These are phyloP conservation scores for Balaeniceps rex DNA, from an alignment of 2,113 vertebrate species.

Conservation along the genomic window DNA sequence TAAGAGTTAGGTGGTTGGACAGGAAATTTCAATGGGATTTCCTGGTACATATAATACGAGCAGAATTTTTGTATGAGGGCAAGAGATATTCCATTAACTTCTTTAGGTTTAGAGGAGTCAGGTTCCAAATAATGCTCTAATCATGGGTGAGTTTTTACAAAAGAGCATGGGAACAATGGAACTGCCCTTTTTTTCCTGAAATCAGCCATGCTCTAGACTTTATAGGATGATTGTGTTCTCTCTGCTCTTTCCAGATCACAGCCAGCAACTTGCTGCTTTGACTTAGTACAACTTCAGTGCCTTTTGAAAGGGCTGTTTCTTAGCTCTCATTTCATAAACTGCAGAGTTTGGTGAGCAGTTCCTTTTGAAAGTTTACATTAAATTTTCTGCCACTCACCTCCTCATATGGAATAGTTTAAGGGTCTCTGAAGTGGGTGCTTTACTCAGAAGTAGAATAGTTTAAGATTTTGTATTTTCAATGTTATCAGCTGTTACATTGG, in stretches of 20 bases:
- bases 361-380: slow-evolving; percentile 69
- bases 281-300: not conserved
- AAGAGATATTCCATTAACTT: not conserved
- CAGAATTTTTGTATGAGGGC: not conserved
- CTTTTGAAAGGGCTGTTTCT: slow-evolving; percentile 6
- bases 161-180: not conserved
- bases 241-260: not conserved
- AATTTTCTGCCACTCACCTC: slow-evolving; percentile 61
- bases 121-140: not conserved
- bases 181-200: not conserved
- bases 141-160: not conserved
- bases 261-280: not conserved
- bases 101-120: not conserved
- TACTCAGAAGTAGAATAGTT: slow-evolving; percentile 54
- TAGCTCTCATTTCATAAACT: slow-evolving; percentile 48
- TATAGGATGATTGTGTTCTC: not conserved
- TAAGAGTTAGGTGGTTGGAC: not conserved
- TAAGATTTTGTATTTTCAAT: slow-evolving; percentile 51
- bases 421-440: slow-evolving; percentile 34
- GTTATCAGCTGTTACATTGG: slow-evolving; percentile 28
- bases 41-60: not conserved
- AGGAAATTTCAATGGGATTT: not conserved
- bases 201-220: not conserved
- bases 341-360: slow-evolving; percentile 49
- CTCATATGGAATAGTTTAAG: slow-evolving; percentile 70